Conservation (phyloP, 2,888 invertebrate genomes). For the Cepaea hortensis region DNA sequence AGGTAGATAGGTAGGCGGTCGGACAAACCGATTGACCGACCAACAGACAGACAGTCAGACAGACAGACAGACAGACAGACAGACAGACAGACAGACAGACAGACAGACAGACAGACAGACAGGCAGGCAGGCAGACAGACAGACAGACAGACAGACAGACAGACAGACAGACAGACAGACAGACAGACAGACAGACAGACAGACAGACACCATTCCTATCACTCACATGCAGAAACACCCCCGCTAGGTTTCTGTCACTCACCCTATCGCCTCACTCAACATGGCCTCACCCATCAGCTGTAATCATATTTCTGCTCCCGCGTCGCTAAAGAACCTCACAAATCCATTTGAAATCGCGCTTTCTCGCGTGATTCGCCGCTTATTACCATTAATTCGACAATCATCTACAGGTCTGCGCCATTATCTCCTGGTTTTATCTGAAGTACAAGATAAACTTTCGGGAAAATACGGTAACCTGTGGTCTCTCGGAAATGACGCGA, state of each 20-base stretch:
- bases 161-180: background rate
- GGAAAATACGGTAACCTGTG: conserved; percentile 36
- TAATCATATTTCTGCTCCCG: background rate
- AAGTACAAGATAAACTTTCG: conserved; percentile 29
- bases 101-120: conserved; percentile 6
- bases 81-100: conserved; percentile 23
- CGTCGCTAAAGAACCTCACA: conserved; percentile 9
- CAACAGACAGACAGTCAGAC: background rate
- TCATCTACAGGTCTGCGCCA: background rate
- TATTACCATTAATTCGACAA: conserved; percentile 32
- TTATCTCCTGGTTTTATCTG: conserved; percentile 27
- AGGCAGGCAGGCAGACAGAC: background rate
- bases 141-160: conserved; percentile 17
- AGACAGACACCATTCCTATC: background rate
- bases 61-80: conserved; percentile 25
- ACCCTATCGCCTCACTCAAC: background rate
- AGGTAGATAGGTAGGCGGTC: no score
- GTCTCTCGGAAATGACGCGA: conserved; percentile 34
- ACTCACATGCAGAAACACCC: background rate
- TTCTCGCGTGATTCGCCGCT: background rate
- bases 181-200: background rate
- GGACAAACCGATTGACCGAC: background rate
- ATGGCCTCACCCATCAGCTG: background rate
- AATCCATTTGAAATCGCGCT: conserved; percentile 27
- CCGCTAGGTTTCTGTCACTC: background rate